Evolutionary conservation across 2,888 invertebrate genomes (phyloP).

Genomic region (Orthosia incerta): DNA sequence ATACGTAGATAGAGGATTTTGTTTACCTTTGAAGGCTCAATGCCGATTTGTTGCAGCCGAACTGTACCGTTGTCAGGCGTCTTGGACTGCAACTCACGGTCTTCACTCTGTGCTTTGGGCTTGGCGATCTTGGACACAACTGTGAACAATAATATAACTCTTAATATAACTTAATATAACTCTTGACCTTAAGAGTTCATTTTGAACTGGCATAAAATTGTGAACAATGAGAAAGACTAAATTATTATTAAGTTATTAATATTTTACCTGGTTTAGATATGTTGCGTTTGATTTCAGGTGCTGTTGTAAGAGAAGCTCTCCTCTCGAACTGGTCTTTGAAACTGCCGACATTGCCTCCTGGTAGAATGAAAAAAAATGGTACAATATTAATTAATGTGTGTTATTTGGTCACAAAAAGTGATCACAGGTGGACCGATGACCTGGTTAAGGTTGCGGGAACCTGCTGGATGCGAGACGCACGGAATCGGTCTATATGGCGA

Average conservation of each 20-base stretch:
- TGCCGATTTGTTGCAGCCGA: slow-evolving; percentile 89
- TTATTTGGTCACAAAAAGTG: too few species aligned
- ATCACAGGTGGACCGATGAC: too few species aligned
- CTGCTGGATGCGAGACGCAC: too few species aligned
- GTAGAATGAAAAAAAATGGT: not conserved
- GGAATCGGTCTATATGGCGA: too few species aligned
- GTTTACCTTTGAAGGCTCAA: slow-evolving; percentile 86
- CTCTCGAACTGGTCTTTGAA: slow-evolving; percentile 97
- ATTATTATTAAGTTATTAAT: too few species aligned
- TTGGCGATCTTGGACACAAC: slow-evolving; percentile 88
- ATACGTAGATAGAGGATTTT: not conserved
- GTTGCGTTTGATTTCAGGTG: slow-evolving; percentile 86
- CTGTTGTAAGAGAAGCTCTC: slow-evolving; percentile 92
- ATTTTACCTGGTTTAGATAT: slow-evolving; percentile 83
- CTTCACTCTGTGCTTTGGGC: slow-evolving; percentile 89
- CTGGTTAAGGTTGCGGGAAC: too few species aligned
- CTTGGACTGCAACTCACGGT: slow-evolving; percentile 83
- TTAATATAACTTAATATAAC: too few species aligned
- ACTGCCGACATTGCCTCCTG: slow-evolving; percentile 95
- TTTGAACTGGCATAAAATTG: not conserved
- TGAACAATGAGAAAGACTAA: not conserved
- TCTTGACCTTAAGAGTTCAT: not conserved
- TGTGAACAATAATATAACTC: slow-evolving; percentile 58
- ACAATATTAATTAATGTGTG: too few species aligned
- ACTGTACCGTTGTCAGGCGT: slow-evolving; percentile 83